Conservation (phyloP, 2,888 invertebrate species). For the Torymus aiolomorphi region DNA sequence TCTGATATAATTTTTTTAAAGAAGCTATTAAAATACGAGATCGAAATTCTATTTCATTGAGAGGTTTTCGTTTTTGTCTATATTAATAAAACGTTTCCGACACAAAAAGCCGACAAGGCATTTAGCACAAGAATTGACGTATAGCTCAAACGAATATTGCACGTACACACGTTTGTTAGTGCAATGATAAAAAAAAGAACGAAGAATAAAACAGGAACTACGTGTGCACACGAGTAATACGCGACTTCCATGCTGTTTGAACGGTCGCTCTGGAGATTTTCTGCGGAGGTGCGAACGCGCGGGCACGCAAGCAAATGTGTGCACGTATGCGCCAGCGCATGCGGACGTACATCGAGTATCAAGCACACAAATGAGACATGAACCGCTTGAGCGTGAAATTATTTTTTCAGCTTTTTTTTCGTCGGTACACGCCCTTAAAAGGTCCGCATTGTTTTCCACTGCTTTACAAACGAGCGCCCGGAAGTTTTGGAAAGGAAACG, state of each 20-base stretch:
- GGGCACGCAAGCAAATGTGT: constrained; percentile 15
- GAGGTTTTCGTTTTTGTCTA: too few relatives aligned
- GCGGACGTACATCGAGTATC: constrained; percentile 25
- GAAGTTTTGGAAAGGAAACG: neutral
- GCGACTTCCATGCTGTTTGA: constrained; percentile 30
- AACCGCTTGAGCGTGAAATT: constrained; percentile 27
- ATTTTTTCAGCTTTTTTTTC: constrained; percentile 6
- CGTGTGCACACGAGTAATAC: constrained; percentile 1
- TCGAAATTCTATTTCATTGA: too few relatives aligned
- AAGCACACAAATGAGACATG: constrained; percentile 9
- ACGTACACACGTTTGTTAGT: too few relatives aligned
- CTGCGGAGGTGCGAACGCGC: constrained; percentile 6
- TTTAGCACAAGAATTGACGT: too few relatives aligned
- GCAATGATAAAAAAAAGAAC: too few relatives aligned
- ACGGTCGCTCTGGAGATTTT: constrained; percentile 19
- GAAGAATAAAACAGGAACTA: constrained; percentile 29
- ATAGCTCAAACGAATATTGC: too few relatives aligned
- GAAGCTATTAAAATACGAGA: too few relatives aligned
- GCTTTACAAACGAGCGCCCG: neutral
- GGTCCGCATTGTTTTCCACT: neutral
- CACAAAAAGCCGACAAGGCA: too few relatives aligned
- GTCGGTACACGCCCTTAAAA: constrained; percentile 18
- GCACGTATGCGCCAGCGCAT: neutral
- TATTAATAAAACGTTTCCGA: too few relatives aligned
- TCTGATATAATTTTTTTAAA: too few relatives aligned